Evolutionary conservation across 2,113 vertebrate genomes (phyloP), one percentile per base, ranked within the genome.

Genomic region (Oncorhynchus mykiss): DNA sequence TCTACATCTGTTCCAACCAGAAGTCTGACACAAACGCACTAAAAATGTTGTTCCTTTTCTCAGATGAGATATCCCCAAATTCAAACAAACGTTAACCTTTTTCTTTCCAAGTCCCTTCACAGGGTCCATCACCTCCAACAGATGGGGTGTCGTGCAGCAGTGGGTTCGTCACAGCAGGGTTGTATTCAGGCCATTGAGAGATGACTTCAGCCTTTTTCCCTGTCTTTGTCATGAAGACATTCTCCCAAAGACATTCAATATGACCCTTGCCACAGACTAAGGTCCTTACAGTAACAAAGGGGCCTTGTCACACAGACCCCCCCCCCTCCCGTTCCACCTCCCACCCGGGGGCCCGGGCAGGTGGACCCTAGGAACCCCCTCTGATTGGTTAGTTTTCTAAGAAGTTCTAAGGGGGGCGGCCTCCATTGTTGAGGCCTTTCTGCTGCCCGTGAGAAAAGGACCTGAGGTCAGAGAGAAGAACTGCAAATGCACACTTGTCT

Each of bases 381-480:
- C 85, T 87, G 31, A 90, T 87, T 86, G 90, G 85, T 75, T 70
- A 11, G 59, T 51, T 78, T 81, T 78, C 67, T 75, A 85, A 86
- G 76, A 25, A 3, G 67, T 78, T 84, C 64, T 34, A 75, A 81
- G 51, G 14, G 12, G 51, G 16, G 51, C 51, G 16, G 51, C 51
- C 82, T 87, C 78, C 75, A 89, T 93, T 93, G 90, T 93, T 82
- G 62, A 62, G 75, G 81, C 78, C 80, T 87, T 88, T 90, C 81
- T 81, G 78, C 18, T 22, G 80, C 85, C 77, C 86, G 90, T 91
- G 88, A 93, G 91, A 92, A 91, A 83, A 89, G 80, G 87, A 85
- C 80, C 86, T 1, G 83, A 89, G 91, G 88, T 93, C 89, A 92
- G 81, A 69, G 81, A 69, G 84, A 45, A 12, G 85, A 82, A 89